Evolutionary conservation across 2,888 invertebrate species (phyloP), one percentile per base, ranked within the genome.

Genomic region (Boloria selene): DNA sequence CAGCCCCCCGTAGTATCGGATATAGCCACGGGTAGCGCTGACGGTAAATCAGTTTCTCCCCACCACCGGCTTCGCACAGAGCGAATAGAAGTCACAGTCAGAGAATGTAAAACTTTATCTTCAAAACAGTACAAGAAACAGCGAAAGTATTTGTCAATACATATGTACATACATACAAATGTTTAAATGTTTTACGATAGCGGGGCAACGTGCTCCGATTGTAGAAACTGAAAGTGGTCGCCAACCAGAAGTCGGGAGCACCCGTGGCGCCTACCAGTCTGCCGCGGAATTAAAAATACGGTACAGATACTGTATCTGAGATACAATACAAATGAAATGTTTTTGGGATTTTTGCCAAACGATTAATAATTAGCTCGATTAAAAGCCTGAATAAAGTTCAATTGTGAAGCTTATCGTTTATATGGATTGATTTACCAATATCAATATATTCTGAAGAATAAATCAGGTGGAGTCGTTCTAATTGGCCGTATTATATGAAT

Each of bases 191-290:
- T 22, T 22, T 22, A 22, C 22, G 22, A 22, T 22, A 22, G 22
- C 22, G 22, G 22, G 22, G 22, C 47, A 47, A 38, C 53, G 62
- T 47, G 18, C 62, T 55, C 16, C 22, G 22, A 22, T 22, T 16
- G 17, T 44, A n/a, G 63, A 56, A 49, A 56, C 13, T 22, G 51
- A 56, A 38, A 63, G 63, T 51, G 53, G 53, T 45, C 26, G 63
- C 63, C 63, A 56, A 50, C 22, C 22, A 22, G 22, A 22, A 22
- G 22, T 22, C 22, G 22, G 22, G 22, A 22, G 22, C 22, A 2
- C 22, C 22, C 22, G 13, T 5, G 47, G 50, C 50, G 63, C 50
- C 63, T 22, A 26, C 55, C n/a, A 14, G 63, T 59, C 58, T 59
- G 22, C 22, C 22, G 22, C 22, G 22, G 22, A 22, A 22, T 22